Evolutionary conservation across 2,888 invertebrate species (phyloP).

Genomic region (Hemistola chrysoprasaria): DNA sequence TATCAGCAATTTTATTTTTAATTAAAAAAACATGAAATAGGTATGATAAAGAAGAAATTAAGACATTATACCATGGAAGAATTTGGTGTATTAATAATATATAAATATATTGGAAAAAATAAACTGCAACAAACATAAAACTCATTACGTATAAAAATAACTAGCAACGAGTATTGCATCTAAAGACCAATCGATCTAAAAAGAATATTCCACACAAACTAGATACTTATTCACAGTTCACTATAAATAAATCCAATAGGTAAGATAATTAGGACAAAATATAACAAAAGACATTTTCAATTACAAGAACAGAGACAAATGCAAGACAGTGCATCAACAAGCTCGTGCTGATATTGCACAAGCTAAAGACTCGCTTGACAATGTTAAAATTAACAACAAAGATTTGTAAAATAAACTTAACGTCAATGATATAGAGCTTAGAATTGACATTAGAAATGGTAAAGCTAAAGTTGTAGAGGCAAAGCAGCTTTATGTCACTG

Average conservation of each 20-base stretch:
- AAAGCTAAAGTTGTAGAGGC: slow-evolving; percentile 38
- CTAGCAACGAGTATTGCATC: too few relatives aligned
- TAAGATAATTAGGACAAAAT: slow-evolving; percentile 30
- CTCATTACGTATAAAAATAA: too few relatives aligned
- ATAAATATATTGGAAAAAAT: too few relatives aligned
- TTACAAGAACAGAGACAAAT: slow-evolving; percentile 40
- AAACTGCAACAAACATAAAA: too few relatives aligned
- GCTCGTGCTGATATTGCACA: slow-evolving; percentile 62
- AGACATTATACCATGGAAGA: too few relatives aligned
- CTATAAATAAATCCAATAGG: slow-evolving; percentile 17
- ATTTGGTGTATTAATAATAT: too few relatives aligned
- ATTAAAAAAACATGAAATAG: too few relatives aligned
- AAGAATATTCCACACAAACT: too few relatives aligned
- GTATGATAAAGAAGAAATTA: too few relatives aligned
- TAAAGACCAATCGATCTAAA: too few relatives aligned
- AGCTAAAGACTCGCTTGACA: slow-evolving; percentile 44
- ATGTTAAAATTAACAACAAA: slow-evolving; percentile 24
- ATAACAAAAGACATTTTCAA: slow-evolving; percentile 37
- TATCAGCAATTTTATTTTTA: too few relatives aligned
- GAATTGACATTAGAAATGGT: slow-evolving; percentile 24
- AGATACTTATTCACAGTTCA: too few relatives aligned
- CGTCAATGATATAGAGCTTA: slow-evolving; percentile 31
- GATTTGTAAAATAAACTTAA: slow-evolving; percentile 38
- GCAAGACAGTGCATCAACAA: slow-evolving; percentile 45
- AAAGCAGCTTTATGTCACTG: slow-evolving; percentile 67